phyloP scores from a whole-genome alignment of 1,140 invertebrate species.

The Monochamus saltuarius region DNA sequence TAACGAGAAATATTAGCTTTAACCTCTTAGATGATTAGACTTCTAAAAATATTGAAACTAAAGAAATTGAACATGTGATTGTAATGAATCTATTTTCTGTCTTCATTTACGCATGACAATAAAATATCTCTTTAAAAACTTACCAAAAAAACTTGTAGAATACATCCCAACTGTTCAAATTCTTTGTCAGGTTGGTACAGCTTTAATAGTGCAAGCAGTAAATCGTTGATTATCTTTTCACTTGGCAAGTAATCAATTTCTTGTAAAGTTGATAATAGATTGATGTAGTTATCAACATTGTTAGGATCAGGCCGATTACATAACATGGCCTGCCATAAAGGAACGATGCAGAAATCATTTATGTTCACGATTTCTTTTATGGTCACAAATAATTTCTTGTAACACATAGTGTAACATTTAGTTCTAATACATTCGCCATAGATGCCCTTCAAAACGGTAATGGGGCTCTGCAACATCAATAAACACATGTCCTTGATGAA shows the following conservation, averaged over 20 bases:
- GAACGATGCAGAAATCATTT: conserved; percentile 32
- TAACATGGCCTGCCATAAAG: conserved; percentile 30
- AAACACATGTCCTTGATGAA: conserved; percentile 36
- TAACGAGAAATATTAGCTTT: too few relatives aligned
- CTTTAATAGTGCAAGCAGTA: conserved; percentile 26
- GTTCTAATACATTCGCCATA: conserved; percentile 40
- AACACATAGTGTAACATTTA: conserved; percentile 29
- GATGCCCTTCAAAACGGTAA: conserved; percentile 30
- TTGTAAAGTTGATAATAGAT: conserved; percentile 34
- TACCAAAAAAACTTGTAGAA: conserved; percentile 33
- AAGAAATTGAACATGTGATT: too few relatives aligned
- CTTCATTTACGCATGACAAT: too few relatives aligned
- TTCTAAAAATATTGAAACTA: too few relatives aligned
- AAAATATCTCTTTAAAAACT: too few relatives aligned
- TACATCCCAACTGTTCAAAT: conserved; percentile 26
- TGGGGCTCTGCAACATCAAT: conserved; percentile 41
- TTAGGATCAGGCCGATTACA: conserved; percentile 21
- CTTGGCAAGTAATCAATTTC: conserved; percentile 23
- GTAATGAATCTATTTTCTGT: too few relatives aligned
- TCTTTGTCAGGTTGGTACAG: conserved; percentile 14
- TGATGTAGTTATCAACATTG: conserved; percentile 34
- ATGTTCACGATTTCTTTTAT: conserved; percentile 37
- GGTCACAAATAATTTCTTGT: conserved; percentile 26
- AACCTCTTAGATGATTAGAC: too few relatives aligned
- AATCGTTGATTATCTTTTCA: conserved; percentile 25